Conservation (phyloP, 2,113 vertebrate genomes). For the Solenodon paradoxus region DNA sequence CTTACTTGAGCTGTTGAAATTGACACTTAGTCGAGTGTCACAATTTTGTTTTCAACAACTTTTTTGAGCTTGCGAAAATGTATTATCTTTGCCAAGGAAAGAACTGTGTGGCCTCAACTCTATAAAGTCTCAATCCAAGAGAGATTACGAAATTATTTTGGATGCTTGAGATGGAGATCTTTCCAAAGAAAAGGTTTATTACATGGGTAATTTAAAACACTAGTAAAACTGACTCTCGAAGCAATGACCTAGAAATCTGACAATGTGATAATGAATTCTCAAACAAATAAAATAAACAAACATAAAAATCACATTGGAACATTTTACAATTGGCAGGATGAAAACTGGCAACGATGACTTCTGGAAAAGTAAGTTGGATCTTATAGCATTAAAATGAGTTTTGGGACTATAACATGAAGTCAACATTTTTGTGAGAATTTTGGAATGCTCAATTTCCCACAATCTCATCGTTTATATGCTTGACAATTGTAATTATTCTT, state of each 20-base stretch:
- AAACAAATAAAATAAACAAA: constrained; percentile 76
- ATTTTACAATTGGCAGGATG: constrained; percentile 60
- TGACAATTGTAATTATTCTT: constrained; percentile 63
- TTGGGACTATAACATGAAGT: constrained; percentile 63
- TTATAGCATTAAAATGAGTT: constrained; percentile 51
- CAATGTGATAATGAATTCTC: constrained; percentile 57
- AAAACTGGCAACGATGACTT: constrained; percentile 58
- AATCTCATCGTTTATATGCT: constrained; percentile 58
- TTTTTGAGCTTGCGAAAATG: constrained; percentile 47
- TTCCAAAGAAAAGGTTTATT: constrained; percentile 65
- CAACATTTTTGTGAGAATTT: constrained; percentile 63
- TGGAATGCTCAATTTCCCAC: constrained; percentile 53
- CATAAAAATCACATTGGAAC: constrained; percentile 62
- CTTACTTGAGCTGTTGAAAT: constrained; percentile 36
- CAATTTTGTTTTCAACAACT: constrained; percentile 58
- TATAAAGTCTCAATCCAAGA: constrained; percentile 67
- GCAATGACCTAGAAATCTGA: constrained; percentile 66
- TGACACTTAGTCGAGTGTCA: constrained; percentile 56
- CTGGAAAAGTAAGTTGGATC: constrained; percentile 67
- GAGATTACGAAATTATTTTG: constrained; percentile 75
- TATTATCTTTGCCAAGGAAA: constrained; percentile 65
- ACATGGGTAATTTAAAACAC: constrained; percentile 40
- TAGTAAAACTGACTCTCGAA: constrained; percentile 39
- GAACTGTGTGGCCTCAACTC: constrained; percentile 58
- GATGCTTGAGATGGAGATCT: constrained; percentile 66